Conservation (phyloP, 2,113 vertebrate species). For the Tenebrosternarchus preto region DNA sequence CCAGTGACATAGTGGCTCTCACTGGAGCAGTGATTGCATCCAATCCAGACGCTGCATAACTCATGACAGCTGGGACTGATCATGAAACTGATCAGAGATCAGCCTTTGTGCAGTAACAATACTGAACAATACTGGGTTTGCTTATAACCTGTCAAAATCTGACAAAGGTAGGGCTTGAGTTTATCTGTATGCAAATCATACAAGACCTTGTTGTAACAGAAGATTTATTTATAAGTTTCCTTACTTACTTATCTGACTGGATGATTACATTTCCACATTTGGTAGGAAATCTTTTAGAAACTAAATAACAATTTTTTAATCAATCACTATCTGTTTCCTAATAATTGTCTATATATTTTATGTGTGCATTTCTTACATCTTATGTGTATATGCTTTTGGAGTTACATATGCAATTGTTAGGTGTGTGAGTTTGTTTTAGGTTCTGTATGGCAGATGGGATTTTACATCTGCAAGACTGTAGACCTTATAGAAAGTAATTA, state of each 20-base stretch:
- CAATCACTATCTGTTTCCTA: background rate
- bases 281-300: background rate
- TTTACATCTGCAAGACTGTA: too few species aligned
- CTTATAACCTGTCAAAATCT: background rate
- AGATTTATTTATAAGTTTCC: background rate
- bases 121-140: background rate
- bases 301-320: background rate
- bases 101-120: background rate
- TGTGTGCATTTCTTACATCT: background rate
- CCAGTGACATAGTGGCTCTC: background rate
- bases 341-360: background rate
- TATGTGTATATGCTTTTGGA: too few species aligned
- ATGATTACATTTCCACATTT: background rate
- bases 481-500: too few species aligned
- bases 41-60: background rate
- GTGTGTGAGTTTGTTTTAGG: too few species aligned
- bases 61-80: background rate
- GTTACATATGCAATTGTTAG: too few species aligned
- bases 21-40: background rate
- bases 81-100: background rate
- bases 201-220: background rate
- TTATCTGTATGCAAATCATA: background rate
- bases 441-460: too few species aligned
- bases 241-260: background rate
- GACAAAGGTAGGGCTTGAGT: background rate